Evolutionary conservation across 2,113 vertebrate genomes (phyloP).

Genomic region (Eira barbara): DNA sequence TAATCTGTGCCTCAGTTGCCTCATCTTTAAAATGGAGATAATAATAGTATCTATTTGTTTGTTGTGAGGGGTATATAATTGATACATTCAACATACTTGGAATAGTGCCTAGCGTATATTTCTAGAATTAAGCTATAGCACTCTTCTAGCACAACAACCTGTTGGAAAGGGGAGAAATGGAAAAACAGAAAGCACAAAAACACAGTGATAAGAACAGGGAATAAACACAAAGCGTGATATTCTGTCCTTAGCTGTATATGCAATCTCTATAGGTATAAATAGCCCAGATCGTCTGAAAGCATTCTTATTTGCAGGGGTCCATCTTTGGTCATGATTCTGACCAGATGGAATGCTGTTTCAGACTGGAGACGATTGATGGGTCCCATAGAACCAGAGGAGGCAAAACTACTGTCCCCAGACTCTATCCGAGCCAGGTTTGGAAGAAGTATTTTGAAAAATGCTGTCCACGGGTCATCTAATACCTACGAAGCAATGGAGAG

Average conservation of each 20-base stretch:
- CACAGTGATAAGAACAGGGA: neutral
- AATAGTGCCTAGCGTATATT: neutral
- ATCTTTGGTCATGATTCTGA: slow-evolving; percentile 85
- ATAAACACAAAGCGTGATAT: neutral
- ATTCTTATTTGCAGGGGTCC: slow-evolving; percentile 81
- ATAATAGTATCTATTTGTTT: neutral
- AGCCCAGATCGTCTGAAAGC: neutral
- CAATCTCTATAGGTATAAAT: neutral
- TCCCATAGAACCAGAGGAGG: slow-evolving; percentile 85
- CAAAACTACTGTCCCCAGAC: slow-evolving; percentile 78
- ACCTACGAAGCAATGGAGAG: slow-evolving; percentile 72
- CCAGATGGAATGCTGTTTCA: slow-evolving; percentile 87
- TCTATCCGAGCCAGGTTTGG: slow-evolving; percentile 88
- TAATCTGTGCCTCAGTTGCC: neutral
- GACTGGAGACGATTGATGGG: slow-evolving; percentile 90
- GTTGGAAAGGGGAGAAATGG: neutral
- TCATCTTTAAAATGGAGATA: neutral
- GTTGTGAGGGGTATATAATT: neutral
- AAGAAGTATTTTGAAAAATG: slow-evolving; percentile 83
- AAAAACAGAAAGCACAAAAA: neutral
- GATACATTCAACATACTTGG: neutral
- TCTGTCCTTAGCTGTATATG: neutral
- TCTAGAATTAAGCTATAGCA: neutral
- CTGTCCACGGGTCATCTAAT: slow-evolving; percentile 86
- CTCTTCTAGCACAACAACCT: neutral